Conservation (phyloP, 1,140 invertebrate genomes). For the Agraylea sexmaculata region DNA sequence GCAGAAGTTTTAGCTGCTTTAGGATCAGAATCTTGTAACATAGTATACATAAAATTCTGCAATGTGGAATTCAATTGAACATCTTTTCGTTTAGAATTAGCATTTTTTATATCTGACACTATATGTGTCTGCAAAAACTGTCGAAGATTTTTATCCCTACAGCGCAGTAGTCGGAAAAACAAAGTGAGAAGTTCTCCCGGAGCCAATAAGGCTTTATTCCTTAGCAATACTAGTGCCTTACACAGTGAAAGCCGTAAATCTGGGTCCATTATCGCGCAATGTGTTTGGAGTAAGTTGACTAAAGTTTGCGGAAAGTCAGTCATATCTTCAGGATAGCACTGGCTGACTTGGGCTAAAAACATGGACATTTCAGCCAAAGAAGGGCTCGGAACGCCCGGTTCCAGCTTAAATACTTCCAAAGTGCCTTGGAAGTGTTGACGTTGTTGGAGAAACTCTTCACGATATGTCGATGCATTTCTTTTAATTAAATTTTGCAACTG, state of each 20-base stretch:
- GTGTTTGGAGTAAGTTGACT: constrained; percentile 72
- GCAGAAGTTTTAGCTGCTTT: constrained; percentile 88
- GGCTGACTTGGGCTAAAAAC: constrained; percentile 87
- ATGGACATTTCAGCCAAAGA: constrained; percentile 80
- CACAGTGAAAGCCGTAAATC: constrained; percentile 86
- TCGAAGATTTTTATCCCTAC: constrained; percentile 81
- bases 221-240: constrained; percentile 79
- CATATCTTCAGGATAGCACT: constrained; percentile 78
- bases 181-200: constrained; percentile 75
- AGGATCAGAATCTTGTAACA: constrained; percentile 81
- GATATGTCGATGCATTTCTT: constrained; percentile 85
- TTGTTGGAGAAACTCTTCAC: constrained; percentile 89
- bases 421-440: constrained; percentile 77
- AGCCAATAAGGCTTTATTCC: constrained; percentile 83
- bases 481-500: constrained; percentile 96
- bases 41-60: constrained; percentile 92
- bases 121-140: constrained; percentile 84
- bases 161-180: constrained; percentile 86
- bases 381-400: constrained; percentile 74
- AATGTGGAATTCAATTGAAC: constrained; percentile 78
- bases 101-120: constrained; percentile 90
- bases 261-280: constrained; percentile 76
- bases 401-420: constrained; percentile 73
- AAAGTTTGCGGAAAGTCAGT: constrained; percentile 75
- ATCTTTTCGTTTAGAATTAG: constrained; percentile 90